A percentile compares a stretch with the other conserved stretches of the same genome.
Evolutionary conservation across 2,113 vertebrate species (phyloP).

Genomic region (Caranx ignobilis): DNA sequence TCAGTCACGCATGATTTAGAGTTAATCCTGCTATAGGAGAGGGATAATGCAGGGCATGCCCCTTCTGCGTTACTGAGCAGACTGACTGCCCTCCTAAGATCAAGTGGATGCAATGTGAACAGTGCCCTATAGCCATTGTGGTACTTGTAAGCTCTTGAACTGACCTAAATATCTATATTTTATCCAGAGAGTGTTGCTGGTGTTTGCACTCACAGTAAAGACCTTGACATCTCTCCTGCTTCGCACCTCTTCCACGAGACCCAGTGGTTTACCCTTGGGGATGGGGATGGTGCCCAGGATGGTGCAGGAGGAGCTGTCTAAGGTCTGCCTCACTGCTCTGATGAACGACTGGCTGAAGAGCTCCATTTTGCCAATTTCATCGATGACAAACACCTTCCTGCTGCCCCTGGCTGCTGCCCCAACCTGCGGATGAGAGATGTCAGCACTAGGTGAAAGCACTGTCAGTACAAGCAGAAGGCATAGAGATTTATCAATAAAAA

Average conservation of each 20-base stretch:
- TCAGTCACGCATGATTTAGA: slow-evolving; percentile 78
- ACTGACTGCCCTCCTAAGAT: slow-evolving; percentile 44
- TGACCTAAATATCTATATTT: slow-evolving; percentile 59
- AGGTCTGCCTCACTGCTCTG: slow-evolving; percentile 84
- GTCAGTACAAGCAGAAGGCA: background rate
- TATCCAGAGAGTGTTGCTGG: background rate
- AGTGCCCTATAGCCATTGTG: slow-evolving; percentile 42
- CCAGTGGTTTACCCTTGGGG: slow-evolving; percentile 90
- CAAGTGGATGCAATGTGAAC: slow-evolving; percentile 44
- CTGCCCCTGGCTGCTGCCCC: slow-evolving; percentile 50
- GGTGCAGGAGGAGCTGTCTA: slow-evolving; percentile 80
- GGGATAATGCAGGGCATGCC: slow-evolving; percentile 64
- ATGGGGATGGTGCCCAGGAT: slow-evolving; percentile 93
- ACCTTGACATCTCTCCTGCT: slow-evolving; percentile 88
- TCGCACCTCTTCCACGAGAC: slow-evolving; percentile 93
- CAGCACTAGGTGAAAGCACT: background rate
- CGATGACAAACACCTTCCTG: slow-evolving; percentile 89
- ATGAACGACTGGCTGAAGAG: slow-evolving; percentile 95
- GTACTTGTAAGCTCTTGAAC: slow-evolving; percentile 28
- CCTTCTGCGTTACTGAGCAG: slow-evolving; percentile 47
- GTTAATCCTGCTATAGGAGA: slow-evolving; percentile 70
- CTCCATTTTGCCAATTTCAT: slow-evolving; percentile 98
- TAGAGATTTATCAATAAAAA: background rate
- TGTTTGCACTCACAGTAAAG: slow-evolving; percentile 88
- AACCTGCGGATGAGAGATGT: slow-evolving; percentile 72